phyloP scores from a whole-genome alignment of 1,140 invertebrate species.

The Maconellicoccus hirsutus region DNA sequence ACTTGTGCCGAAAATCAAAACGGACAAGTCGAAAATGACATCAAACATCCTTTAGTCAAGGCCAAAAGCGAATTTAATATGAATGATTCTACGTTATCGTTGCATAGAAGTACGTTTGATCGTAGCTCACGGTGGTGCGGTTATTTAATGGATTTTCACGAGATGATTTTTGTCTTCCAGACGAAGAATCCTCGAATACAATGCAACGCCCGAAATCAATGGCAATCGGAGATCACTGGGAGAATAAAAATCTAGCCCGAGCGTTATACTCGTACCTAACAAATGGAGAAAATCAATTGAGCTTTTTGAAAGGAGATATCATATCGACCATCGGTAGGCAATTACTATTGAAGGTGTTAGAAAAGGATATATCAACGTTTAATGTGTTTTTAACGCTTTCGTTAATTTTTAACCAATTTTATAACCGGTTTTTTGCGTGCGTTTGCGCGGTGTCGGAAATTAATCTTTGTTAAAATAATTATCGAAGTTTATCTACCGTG shows the following conservation, averaged over 20 bases:
- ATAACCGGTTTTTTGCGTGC: neutral
- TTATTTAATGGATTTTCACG: neutral
- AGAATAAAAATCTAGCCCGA: slow-evolving; percentile 49
- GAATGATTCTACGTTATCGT: slow-evolving; percentile 45
- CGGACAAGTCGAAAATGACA: slow-evolving; percentile 38
- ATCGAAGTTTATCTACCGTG: no score
- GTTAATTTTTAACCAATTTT: no score
- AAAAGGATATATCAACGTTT: no score
- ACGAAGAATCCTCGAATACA: slow-evolving; percentile 39
- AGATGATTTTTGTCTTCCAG: slow-evolving; percentile 31
- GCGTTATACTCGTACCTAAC: slow-evolving; percentile 82
- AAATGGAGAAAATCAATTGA: slow-evolving; percentile 81
- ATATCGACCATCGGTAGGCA: slow-evolving; percentile 64
- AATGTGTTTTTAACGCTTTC: no score
- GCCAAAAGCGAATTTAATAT: slow-evolving; percentile 80
- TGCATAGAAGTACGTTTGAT: slow-evolving; percentile 23
- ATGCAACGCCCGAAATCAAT: slow-evolving; percentile 55
- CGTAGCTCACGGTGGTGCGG: neutral
- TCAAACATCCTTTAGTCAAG: slow-evolving; percentile 44
- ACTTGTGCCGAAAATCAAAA: slow-evolving; percentile 68
- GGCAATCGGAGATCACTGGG: slow-evolving; percentile 45
- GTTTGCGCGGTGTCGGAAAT: slow-evolving; percentile 1
- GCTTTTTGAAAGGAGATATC: slow-evolving; percentile 80
- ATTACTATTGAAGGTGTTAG: no score
- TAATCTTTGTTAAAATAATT: no score